Evolutionary conservation across 2,113 vertebrate species (phyloP).

Genomic region (Gambusia holbrooki): DNA sequence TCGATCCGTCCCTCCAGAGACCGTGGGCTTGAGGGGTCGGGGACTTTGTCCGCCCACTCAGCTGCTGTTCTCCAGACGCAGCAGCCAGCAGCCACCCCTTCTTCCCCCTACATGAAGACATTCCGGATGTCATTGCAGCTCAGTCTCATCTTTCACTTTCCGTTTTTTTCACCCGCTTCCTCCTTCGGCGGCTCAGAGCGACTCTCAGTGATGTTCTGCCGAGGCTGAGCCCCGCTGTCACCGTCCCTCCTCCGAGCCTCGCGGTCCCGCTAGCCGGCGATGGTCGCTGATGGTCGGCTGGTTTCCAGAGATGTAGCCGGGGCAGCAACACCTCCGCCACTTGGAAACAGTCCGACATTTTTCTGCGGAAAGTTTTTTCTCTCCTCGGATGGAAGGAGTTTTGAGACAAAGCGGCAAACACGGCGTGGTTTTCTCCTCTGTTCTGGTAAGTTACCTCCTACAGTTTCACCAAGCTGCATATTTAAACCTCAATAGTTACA

Average conservation of each 20-base stretch:
- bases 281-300: slow-evolving; percentile 1
- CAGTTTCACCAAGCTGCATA: not conserved
- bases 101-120: slow-evolving; percentile 42
- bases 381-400: slow-evolving; percentile 52
- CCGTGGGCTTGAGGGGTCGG: not conserved
- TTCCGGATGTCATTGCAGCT: slow-evolving; percentile 64
- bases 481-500: not conserved
- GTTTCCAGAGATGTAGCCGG: slow-evolving; percentile 42
- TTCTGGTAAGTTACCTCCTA: slow-evolving; percentile 45
- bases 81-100: slow-evolving; percentile 42
- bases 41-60: slow-evolving; percentile 44
- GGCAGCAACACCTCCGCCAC: slow-evolving; percentile 35
- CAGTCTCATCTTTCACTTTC: slow-evolving; percentile 52
- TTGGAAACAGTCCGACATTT: slow-evolving; percentile 22
- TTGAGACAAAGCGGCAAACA: slow-evolving; percentile 40
- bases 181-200: not conserved
- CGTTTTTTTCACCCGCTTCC: slow-evolving; percentile 23
- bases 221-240: not conserved
- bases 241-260: not conserved
- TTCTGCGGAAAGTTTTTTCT: slow-evolving; percentile 50
- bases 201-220: not conserved
- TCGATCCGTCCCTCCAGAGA: not conserved
- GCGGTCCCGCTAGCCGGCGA: not conserved
- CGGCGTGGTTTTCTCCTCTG: slow-evolving; percentile 15
- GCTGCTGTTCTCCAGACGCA: slow-evolving; percentile 39